phyloP scores from a whole-genome alignment of 2,113 vertebrate genomes.

The Rhagologus leucostigma region DNA sequence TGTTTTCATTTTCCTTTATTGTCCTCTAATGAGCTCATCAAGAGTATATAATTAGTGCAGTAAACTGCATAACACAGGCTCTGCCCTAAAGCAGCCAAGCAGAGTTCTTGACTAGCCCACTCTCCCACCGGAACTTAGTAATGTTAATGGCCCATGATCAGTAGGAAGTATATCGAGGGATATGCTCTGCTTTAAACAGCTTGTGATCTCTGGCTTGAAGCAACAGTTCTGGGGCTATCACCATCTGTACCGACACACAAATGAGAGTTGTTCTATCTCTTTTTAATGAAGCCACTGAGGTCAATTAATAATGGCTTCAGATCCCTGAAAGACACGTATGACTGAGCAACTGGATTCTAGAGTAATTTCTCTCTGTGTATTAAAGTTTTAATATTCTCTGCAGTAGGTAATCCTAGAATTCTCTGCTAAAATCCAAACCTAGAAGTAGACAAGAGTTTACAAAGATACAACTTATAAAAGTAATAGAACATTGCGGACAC shows the following conservation, averaged over 20 bases:
- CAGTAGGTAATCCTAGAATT: background rate
- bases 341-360: background rate
- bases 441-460: background rate
- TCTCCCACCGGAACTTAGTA: background rate
- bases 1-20: constrained; percentile 66
- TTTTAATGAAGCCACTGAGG: background rate
- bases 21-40: constrained; percentile 62
- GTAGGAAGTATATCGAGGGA: background rate
- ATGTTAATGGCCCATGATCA: background rate
- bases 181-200: background rate
- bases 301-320: constrained; percentile 34
- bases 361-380: background rate
- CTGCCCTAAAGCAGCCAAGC: constrained; percentile 45
- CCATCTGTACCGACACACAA: constrained; percentile 9
- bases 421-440: background rate
- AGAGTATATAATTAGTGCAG: constrained; percentile 44
- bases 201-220: constrained; percentile 22
- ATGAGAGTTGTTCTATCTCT: constrained; percentile 23
- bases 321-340: background rate
- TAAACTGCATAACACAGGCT: constrained; percentile 18
- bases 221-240: background rate
- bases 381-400: background rate
- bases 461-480: background rate
- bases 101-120: background rate
- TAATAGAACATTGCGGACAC: background rate